These are phyloP conservation scores for Temnothorax curvispinosus DNA, from an alignment of 1,140 invertebrate species.

Conservation along the genomic window DNA sequence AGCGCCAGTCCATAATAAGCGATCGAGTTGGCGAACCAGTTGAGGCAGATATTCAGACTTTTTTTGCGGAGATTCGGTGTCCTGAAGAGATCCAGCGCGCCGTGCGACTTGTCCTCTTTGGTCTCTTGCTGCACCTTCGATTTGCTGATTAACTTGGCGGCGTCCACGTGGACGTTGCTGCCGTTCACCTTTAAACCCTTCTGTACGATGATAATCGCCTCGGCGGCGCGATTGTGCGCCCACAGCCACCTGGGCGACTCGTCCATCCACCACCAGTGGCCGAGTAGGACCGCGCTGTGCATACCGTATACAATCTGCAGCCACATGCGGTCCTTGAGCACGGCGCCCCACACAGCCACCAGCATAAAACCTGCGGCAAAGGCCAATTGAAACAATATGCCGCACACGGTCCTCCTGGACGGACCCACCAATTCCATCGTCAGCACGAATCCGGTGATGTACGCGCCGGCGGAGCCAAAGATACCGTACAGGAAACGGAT, in stretches of 20 bases:
- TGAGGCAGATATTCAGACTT: slow-evolving; percentile 93
- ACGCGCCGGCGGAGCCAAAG: slow-evolving; percentile 93
- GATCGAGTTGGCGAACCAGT: slow-evolving; percentile 95
- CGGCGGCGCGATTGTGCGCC: slow-evolving; percentile 90
- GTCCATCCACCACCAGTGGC: slow-evolving; percentile 94
- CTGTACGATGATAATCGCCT: slow-evolving; percentile 90
- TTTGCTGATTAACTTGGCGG: slow-evolving; percentile 87
- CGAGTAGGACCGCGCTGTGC: slow-evolving; percentile 90
- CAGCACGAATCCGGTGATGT: slow-evolving; percentile 93
- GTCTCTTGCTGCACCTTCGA: slow-evolving; percentile 84
- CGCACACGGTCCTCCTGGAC: slow-evolving; percentile 92
- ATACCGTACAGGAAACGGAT: slow-evolving; percentile 92
- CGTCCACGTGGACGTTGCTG: slow-evolving; percentile 87
- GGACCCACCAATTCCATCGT: slow-evolving; percentile 95
- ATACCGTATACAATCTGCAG: slow-evolving; percentile 93
- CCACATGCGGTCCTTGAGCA: slow-evolving; percentile 91
- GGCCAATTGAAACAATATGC: slow-evolving; percentile 91
- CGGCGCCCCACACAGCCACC: slow-evolving; percentile 92
- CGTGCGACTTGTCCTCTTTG: slow-evolving; percentile 84
- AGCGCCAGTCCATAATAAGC: slow-evolving; percentile 95
- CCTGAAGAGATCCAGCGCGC: slow-evolving; percentile 90
- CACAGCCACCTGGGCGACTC: slow-evolving; percentile 95
- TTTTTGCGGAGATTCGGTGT: slow-evolving; percentile 92
- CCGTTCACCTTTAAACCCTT: slow-evolving; percentile 91
- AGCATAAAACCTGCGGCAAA: slow-evolving; percentile 94